Evolutionary conservation across 2,113 vertebrate genomes (phyloP).

Genomic region (Microtus montanus): DNA sequence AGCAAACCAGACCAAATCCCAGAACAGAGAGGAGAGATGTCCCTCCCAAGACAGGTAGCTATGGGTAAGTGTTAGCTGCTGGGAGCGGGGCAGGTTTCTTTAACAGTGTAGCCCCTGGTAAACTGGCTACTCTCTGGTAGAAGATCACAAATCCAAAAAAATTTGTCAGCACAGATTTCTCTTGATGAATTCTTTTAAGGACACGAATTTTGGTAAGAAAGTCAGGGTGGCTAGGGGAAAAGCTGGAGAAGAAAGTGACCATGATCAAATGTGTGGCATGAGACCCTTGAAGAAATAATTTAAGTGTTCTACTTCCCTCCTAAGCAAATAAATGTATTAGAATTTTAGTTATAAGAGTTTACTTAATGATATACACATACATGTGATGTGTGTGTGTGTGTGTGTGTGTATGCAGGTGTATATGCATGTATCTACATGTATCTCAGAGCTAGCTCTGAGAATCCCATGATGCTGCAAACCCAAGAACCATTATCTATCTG

Average conservation of each 20-base stretch:
- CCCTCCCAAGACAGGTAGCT: neutral
- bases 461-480: neutral
- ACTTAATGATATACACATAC: neutral
- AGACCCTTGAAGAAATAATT: neutral
- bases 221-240: neutral
- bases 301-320: neutral
- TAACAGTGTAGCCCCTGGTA: neutral
- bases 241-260: neutral
- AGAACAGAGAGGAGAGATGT: neutral
- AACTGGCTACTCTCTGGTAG: neutral
- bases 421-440: neutral
- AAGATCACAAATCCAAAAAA: neutral
- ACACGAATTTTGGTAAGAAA: neutral
- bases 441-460: neutral
- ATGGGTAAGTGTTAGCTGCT: neutral
- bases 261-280: neutral
- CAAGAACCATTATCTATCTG: neutral
- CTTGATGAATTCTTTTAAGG: neutral
- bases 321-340: neutral
- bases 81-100: neutral
- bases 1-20: neutral
- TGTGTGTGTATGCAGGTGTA: neutral
- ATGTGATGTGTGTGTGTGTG: neutral
- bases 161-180: neutral
- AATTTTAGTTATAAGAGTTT: neutral